Evolutionary conservation across 2,113 vertebrate species (phyloP), one percentile per base, ranked within the genome.

Genomic region (Rhea pennata): DNA sequence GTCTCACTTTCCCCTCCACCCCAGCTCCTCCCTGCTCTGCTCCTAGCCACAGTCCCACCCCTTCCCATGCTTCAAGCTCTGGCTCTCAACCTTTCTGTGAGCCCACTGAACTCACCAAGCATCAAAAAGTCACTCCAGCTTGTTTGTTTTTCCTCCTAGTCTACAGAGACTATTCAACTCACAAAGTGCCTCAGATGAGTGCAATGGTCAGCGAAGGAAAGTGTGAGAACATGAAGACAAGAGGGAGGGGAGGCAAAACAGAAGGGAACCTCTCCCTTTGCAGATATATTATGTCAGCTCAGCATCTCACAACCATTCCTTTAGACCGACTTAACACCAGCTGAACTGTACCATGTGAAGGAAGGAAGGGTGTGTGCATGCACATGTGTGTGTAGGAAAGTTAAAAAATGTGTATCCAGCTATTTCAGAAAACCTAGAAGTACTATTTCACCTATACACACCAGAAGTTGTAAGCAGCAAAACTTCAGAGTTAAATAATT

Each of bases 191-290:
- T 84, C n/a, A 67, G 94, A 36, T 7, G 46, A 93, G 42, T 51
- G 21, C 39, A 42, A 77, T 21, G 26, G 78, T 78, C 91, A 93
- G 82, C 61, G 66, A 81, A 70, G 54, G 29, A n/a, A 84, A 82
- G 48, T 91, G 26, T 0, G 2, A 39, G 83, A 92, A 94, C 1
- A 3, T 75, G 48, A 84, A 89, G 48, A 50, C 91, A 83, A 83
- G 66, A 59, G 74, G 78, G 89, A 92, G 50, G 16, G 46, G 75
- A 94, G 77, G 56, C 91, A 82, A 83, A 70, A 54, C 70, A 71
- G 82, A 92, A 50, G 12, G 46, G 72, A 94, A 78, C 94, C 67
- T 80, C 90, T 96, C 91, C 94, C 94, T 91, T 54, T 95, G 90
- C 59, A 65, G 23, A 56, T 17, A 4, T 23, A 39, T 72, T 53